Conservation (phyloP, 2,113 vertebrate genomes). For the Microcebus tavaratra region DNA sequence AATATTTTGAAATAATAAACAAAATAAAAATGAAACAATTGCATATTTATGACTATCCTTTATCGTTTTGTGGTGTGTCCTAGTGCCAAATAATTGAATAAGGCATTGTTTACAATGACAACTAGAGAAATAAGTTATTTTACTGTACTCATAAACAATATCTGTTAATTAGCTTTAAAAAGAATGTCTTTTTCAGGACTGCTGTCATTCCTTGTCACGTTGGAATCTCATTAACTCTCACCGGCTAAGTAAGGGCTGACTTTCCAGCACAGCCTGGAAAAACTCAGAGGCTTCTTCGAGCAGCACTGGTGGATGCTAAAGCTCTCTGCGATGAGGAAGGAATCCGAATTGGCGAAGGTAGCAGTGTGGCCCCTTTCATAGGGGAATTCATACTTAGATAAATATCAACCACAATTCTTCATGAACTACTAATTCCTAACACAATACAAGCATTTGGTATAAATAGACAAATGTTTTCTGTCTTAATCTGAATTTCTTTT, state of each 20-base stretch:
- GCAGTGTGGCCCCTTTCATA: neutral
- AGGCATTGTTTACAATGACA: constrained; percentile 3
- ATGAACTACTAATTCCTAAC: neutral
- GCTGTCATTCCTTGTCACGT: neutral
- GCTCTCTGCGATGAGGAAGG: neutral
- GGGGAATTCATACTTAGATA: neutral
- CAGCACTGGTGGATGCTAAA: rapidly evolving
- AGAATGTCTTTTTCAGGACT: neutral
- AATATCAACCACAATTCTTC: neutral
- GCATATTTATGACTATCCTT: neutral
- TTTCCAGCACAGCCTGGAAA: neutral
- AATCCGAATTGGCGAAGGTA: neutral
- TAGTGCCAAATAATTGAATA: neutral
- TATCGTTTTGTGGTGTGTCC: neutral
- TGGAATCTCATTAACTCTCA: constrained; percentile 38
- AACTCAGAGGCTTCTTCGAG: neutral
- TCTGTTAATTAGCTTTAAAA: constrained; percentile 39
- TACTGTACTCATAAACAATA: neutral
- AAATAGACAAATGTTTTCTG: neutral
- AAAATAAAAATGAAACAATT: neutral
- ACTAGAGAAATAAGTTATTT: constrained; percentile 40
- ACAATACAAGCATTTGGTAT: neutral
- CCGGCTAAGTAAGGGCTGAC: neutral
- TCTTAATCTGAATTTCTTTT: neutral
- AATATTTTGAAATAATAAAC: neutral